Percentiles rank a stretch among this genome's conserved stretches.
phyloP scores from a whole-genome alignment of 2,888 invertebrate species.

The Therioaphis trifolii region DNA sequence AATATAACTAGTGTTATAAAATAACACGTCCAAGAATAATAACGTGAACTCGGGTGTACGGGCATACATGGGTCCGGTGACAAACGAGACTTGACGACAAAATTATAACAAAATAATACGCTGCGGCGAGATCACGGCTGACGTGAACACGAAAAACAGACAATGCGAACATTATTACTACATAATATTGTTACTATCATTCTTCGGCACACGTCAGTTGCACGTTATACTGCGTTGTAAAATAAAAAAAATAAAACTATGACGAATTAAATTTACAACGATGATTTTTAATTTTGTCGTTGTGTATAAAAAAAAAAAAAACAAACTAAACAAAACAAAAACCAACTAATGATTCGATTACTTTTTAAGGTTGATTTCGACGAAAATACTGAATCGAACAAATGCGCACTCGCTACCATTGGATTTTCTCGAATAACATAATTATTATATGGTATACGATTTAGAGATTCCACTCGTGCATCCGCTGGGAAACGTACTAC shows the following conservation, averaged over 20 bases:
- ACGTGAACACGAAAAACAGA: background rate
- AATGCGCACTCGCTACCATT: background rate
- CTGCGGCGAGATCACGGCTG: background rate
- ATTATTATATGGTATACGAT: background rate
- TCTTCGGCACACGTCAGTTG: background rate
- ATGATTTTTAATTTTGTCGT: slow-evolving; percentile 24
- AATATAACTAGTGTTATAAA: background rate
- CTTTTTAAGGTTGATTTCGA: background rate
- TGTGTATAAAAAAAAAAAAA: background rate
- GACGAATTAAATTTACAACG: slow-evolving; percentile 3
- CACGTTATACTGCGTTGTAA: no score
- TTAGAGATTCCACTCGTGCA: slow-evolving; percentile 4
- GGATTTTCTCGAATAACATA: background rate
- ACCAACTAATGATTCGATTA: background rate
- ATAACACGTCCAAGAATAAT: background rate
- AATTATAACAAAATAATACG: background rate
- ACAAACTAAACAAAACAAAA: no score
- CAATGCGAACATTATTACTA: background rate
- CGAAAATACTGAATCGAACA: background rate
- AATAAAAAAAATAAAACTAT: background rate
- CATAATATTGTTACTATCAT: background rate
- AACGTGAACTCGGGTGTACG: background rate
- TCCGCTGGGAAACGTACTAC: background rate
- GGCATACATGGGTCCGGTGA: background rate
- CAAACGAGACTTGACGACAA: background rate